phyloP scores from a whole-genome alignment of 2,797 vertebrate species.

The Poecilia picta region DNA sequence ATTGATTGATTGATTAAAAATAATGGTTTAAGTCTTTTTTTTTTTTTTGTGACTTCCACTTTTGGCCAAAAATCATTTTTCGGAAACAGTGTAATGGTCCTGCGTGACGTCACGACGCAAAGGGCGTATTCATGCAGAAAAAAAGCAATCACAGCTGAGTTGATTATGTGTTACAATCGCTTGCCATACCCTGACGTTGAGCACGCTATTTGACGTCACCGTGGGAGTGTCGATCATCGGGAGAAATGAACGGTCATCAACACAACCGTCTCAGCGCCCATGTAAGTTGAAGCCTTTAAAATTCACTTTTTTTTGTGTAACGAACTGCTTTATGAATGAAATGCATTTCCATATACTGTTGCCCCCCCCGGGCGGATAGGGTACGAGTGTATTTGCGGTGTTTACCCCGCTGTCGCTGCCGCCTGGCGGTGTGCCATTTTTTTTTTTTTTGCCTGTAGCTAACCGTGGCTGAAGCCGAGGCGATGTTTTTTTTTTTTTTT shows the following conservation, averaged over 20 bases:
- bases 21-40: too few relatives aligned
- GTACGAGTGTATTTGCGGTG: background rate
- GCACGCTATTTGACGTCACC: conserved; percentile 82
- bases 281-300: conserved; percentile 77
- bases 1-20: too few relatives aligned
- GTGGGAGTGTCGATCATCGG: conserved; percentile 80
- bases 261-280: conserved; percentile 80
- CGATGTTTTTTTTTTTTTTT: conserved; percentile 25
- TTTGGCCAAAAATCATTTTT: too few relatives aligned
- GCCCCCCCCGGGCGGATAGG: background rate
- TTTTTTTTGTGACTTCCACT: too few relatives aligned
- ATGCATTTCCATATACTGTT: conserved; percentile 10
- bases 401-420: conserved; percentile 31
- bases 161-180: background rate
- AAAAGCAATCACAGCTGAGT: background rate
- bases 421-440: conserved; percentile 50
- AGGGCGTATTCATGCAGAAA: background rate
- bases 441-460: conserved; percentile 47
- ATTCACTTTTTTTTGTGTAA: conserved; percentile 16
- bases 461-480: conserved; percentile 42
- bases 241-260: conserved; percentile 85
- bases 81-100: background rate
- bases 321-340: conserved; percentile 40
- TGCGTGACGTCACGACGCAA: background rate
- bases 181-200: conserved; percentile 56